A percentile compares a stretch with the other conserved stretches of the same genome.
Conservation (phyloP, 2,888 invertebrate genomes). For the Chrysopilus asiliformis region DNA sequence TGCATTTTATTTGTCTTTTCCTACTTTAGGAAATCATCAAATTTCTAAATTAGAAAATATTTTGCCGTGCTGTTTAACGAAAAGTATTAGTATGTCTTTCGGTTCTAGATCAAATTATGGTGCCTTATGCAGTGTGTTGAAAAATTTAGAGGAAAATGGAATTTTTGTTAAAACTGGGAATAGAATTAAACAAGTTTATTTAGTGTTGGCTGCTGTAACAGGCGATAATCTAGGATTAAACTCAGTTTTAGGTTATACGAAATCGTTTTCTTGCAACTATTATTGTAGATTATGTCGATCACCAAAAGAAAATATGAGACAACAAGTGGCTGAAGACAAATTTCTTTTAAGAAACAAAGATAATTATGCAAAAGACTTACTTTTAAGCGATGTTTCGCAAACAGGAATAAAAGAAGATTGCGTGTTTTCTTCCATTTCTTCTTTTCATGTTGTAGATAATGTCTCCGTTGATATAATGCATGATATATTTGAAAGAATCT, state of each 20-base stretch:
- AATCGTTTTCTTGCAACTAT: constrained; percentile 14
- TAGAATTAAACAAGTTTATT: constrained; percentile 7
- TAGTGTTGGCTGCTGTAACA: constrained; percentile 11
- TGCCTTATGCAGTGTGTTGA: constrained; percentile 2
- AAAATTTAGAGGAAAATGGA: constrained; percentile 9
- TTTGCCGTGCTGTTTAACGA: constrained; percentile 5
- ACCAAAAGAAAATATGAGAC: constrained; percentile 11
- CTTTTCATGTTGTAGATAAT: constrained; percentile 15
- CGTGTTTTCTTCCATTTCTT: constrained; percentile 10
- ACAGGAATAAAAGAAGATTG: constrained; percentile 15
- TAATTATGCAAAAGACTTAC: constrained; percentile 6
- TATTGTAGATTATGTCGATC: constrained; percentile 10
- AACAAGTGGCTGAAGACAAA: constrained; percentile 3
- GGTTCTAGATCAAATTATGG: constrained; percentile 4
- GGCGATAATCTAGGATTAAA: constrained; percentile 17
- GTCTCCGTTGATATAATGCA: constrained; percentile 15
- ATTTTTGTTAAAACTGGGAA: neutral
- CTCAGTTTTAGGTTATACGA: constrained; percentile 14
- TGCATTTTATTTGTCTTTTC: constrained; percentile 8
- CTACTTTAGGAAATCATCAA: constrained; percentile 5
- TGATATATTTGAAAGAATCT: constrained; percentile 16
- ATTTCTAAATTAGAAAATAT: constrained; percentile 10
- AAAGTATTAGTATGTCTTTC: neutral
- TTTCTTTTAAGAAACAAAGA: constrained; percentile 8
- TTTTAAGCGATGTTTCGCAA: constrained; percentile 2